Base-by-base conservation (phyloP, 2,113 vertebrate species). In the Polypterus bichir region DNA sequence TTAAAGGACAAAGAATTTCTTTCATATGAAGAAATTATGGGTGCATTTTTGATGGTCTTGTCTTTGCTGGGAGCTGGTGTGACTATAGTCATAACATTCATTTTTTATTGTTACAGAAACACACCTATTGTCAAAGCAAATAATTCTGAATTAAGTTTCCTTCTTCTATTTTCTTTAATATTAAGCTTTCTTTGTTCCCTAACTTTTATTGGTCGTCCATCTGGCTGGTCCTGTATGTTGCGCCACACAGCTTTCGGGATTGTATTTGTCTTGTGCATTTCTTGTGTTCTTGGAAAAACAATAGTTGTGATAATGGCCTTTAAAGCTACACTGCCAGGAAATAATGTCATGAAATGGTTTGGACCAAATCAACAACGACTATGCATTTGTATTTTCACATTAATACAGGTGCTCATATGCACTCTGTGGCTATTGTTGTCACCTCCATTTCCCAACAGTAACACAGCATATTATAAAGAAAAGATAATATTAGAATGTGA, bases 211-310 rank as follows among this genome's bases (percentile, higher is more conserved):
- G 56, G 56, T 45, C 56, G 46, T 5, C 56, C 56, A 27, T 58
- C 56, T 58, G 56, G 44, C 4, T 58, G 4, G 56, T 58, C 56
- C 56, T 58, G 56, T 45, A 58, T 58, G 56, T 45, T 58, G 56
- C 56, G 56, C 44, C 56, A 58, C 56, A 58, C 56, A 44, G 56
- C 56, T 8, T 58, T 58, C 46, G 56, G 56, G 27, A 58, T 58
- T 45, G 46, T 45, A 58, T 58, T 58, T 58, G 56, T 58, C 56
- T 45, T 58, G 56, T 58, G 56, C 56, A 58, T 58, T 45, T 58
- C 56, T 58, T 58, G 56, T 58, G 56, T 58, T 58, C 56, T 58
- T 27, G 56, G 56, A 45, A 58, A 58, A 58, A 58, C 56, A 58
- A 58, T 58, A 45, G 56, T 58, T n/a, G 56, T 58, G 56, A 45